Evolutionary conservation across 2,797 vertebrate species (phyloP).

Genomic region (Perdix hodgsoniae): DNA sequence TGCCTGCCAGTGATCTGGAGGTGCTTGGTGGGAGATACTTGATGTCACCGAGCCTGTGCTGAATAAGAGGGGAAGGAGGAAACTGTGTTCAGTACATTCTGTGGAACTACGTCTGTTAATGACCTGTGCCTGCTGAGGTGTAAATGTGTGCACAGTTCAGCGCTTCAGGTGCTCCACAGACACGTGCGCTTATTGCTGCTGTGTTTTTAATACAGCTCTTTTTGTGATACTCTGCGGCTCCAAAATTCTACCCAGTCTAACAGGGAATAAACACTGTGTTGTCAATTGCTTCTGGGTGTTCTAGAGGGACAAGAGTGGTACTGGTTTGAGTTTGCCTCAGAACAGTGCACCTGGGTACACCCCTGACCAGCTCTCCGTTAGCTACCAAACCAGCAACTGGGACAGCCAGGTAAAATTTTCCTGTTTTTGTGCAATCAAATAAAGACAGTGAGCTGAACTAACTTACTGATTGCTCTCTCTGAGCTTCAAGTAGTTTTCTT

Average conservation of each 20-base stretch:
- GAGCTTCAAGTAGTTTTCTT: not conserved
- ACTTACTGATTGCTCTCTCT: not conserved
- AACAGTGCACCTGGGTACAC: not conserved
- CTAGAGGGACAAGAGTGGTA: not conserved
- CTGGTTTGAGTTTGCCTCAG: not conserved
- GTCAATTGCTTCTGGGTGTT: not conserved
- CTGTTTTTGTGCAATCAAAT: not conserved
- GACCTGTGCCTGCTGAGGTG: not conserved
- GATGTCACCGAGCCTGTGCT: not conserved
- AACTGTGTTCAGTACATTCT: not conserved
- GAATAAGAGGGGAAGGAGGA: not conserved
- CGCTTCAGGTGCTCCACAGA: not conserved
- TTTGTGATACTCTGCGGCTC: not conserved
- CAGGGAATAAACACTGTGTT: not conserved
- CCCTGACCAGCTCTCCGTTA: not conserved
- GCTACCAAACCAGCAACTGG: not conserved
- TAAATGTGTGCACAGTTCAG: not conserved
- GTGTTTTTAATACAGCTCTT: not conserved
- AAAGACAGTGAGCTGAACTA: not conserved
- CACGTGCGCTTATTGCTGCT: not conserved
- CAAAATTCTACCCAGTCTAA: not conserved
- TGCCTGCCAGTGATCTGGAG: not conserved
- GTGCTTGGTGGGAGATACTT: conserved; percentile 14
- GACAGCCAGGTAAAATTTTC: not conserved
- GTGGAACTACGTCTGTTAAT: not conserved